phyloP scores from a whole-genome alignment of 2,797 vertebrate species.

The Neolamprologus multifasciatus region DNA sequence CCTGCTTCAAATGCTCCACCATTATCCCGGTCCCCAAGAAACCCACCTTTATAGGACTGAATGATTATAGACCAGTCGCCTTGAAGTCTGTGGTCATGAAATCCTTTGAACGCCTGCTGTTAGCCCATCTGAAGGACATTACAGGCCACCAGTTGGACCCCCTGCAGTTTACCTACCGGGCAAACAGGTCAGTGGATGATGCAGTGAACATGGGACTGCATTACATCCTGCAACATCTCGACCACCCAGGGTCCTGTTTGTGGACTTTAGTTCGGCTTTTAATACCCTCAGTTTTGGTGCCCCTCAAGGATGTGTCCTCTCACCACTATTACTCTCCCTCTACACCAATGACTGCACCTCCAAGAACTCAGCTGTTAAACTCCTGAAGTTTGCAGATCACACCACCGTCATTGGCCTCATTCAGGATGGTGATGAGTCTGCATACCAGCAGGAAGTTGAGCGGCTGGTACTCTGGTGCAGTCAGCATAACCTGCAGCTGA shows the following conservation, averaged over 20 bases:
- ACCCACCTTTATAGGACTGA: neutral
- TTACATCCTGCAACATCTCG: neutral
- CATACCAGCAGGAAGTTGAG: neutral
- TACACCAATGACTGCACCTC: neutral
- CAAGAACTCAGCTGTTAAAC: neutral
- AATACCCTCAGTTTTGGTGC: neutral
- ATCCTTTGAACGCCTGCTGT: neutral
- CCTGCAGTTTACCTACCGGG: neutral
- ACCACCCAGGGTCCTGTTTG: neutral
- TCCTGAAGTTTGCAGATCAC: neutral
- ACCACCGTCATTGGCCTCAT: neutral
- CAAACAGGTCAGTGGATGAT: neutral
- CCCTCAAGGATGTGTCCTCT: neutral
- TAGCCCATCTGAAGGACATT: neutral
- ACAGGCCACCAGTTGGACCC: neutral
- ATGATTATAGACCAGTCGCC: neutral
- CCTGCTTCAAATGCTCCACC: neutral
- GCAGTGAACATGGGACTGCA: neutral
- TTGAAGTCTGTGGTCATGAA: neutral
- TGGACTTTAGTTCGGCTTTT: neutral
- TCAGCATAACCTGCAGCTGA: neutral
- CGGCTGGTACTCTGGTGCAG: neutral
- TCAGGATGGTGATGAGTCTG: neutral
- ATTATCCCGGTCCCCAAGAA: neutral
- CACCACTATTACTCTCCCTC: neutral